A percentile compares a stretch with the other conserved stretches of the same genome.
Conservation (phyloP, 2,888 invertebrate species). For the Dioctria linearis region DNA sequence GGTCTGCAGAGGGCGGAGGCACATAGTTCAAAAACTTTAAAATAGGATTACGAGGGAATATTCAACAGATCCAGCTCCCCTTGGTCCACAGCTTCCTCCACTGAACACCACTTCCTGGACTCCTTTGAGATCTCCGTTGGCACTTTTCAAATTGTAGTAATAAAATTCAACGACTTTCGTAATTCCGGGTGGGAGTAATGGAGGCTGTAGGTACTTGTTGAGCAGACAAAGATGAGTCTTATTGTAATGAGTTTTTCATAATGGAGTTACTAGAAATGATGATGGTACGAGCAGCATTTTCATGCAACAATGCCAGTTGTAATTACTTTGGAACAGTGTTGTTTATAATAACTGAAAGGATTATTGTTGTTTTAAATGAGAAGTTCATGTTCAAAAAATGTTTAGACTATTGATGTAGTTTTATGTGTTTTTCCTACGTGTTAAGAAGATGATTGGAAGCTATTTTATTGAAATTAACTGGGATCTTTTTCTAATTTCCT, state of each 20-base stretch:
- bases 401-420: too few relatives aligned
- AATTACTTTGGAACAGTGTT: conserved; percentile 31
- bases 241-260: conserved; percentile 49
- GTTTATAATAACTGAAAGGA: background rate
- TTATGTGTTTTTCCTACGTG: too few relatives aligned
- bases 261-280: conserved; percentile 50
- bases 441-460: too few relatives aligned
- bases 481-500: too few relatives aligned
- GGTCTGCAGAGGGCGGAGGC: conserved; percentile 31
- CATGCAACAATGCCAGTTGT: conserved; percentile 41
- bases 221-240: conserved; percentile 21
- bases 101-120: conserved; percentile 39
- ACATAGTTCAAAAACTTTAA: conserved; percentile 51
- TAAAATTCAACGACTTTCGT: conserved; percentile 51
- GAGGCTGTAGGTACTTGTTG: conserved; percentile 49
- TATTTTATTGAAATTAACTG: too few relatives aligned
- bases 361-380: too few relatives aligned
- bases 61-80: conserved; percentile 40
- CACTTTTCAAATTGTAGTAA: conserved; percentile 53
- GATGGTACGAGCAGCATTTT: conserved; percentile 30
- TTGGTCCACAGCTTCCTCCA: background rate
- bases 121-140: conserved; percentile 49
- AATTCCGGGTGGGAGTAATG: conserved; percentile 38
- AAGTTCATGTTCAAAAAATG: too few relatives aligned
- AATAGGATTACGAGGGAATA: conserved; percentile 50